Percentiles rank a stretch among this genome's conserved stretches.
Conservation (phyloP, 2,888 invertebrate genomes). For the Clistopyga incitator region DNA sequence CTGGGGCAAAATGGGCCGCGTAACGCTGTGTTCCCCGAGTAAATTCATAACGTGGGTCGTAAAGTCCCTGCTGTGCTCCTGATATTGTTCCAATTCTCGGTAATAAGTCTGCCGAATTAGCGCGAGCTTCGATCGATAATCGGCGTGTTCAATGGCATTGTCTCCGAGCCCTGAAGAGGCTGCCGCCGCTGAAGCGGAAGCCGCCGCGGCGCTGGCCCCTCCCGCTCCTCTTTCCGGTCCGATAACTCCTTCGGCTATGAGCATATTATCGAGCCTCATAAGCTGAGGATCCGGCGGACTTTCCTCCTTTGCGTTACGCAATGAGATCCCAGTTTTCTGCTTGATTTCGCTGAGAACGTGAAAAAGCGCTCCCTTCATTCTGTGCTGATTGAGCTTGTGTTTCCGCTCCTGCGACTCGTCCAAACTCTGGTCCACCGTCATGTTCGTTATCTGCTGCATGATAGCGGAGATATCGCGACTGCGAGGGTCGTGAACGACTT, state of each 20-base stretch:
- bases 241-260: conserved; percentile 20
- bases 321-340: conserved; percentile 1
- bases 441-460: conserved; percentile 14
- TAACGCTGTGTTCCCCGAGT: conserved; percentile 97
- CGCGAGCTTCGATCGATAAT: conserved; percentile 23
- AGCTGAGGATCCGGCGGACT: conserved; percentile 14
- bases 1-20: conserved; percentile 98
- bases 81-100: conserved; percentile 16
- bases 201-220: neutral
- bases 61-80: conserved; percentile 93
- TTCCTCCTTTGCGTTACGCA: neutral
- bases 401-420: conserved; percentile 22
- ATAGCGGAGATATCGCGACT: conserved; percentile 11
- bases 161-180: neutral
- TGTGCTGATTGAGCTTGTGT: conserved; percentile 19
- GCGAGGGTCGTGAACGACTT: neutral
- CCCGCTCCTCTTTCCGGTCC: conserved; percentile 1
- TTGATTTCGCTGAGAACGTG: conserved; percentile 20
- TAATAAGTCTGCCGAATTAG: conserved; percentile 20
- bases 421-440: conserved; percentile 9
- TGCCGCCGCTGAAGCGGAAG: neutral
- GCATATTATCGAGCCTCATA: conserved; percentile 26
- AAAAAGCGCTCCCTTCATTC: conserved; percentile 22
- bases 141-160: conserved; percentile 17
- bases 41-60: conserved; percentile 99